Conservation (phyloP, 2,113 vertebrate genomes). For the Alaudala cheleensis region DNA sequence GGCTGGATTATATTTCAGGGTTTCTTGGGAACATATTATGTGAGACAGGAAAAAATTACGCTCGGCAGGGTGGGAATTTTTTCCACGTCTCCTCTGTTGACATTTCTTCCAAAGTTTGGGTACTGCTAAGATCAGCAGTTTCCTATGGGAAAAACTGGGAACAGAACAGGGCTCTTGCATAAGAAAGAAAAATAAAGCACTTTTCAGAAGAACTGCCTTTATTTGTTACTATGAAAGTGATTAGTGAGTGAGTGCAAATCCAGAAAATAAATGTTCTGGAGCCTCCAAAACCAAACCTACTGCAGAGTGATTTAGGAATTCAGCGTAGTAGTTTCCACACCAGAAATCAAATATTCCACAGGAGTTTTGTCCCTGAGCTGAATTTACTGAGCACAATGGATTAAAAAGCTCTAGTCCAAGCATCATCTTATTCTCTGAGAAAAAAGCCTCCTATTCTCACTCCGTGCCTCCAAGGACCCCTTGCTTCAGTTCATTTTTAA, state of each 20-base stretch:
- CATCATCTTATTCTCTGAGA: not conserved
- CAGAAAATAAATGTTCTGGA: not conserved
- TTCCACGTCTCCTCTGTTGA: slow-evolving; percentile 22
- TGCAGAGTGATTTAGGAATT: not conserved
- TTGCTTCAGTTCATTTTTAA: slow-evolving; percentile 35
- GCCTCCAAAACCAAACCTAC: not conserved
- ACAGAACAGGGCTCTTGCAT: not conserved
- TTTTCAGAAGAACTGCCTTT: not conserved
- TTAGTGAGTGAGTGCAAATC: not conserved
- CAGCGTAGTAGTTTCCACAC: not conserved
- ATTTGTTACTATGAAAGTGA: not conserved
- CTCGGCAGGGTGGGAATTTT: not conserved
- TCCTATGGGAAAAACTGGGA: slow-evolving; percentile 29
- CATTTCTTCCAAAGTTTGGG: slow-evolving; percentile 1
- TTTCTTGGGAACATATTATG: not conserved
- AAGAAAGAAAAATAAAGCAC: slow-evolving; percentile 14
- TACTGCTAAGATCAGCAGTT: slow-evolving; percentile 23
- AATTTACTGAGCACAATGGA: not conserved
- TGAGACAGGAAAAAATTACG: not conserved
- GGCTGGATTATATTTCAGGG: not conserved
- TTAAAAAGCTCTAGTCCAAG: not conserved
- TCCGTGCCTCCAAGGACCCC: not conserved
- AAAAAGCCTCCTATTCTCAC: not conserved
- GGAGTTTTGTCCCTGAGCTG: slow-evolving; percentile 4
- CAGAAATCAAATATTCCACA: slow-evolving; percentile 32